Evolutionary conservation across 1,140 invertebrate genomes (phyloP).

Genomic region (Diplogasteroides magnus): DNA sequence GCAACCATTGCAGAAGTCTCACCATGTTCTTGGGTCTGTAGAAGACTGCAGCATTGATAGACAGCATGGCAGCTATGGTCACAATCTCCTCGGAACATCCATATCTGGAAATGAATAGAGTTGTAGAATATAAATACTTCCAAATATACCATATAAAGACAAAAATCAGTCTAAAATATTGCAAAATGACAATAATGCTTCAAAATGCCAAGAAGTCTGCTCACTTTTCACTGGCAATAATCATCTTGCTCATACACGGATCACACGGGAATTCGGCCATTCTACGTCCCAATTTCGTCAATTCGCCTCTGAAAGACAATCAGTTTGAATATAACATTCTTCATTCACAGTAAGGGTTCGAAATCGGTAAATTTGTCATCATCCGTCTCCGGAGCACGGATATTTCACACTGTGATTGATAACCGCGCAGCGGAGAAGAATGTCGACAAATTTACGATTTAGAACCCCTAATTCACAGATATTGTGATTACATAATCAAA

Average conservation of each 20-base stretch:
- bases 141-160: neutral
- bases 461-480: too few relatives aligned
- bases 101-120: slow-evolving; percentile 62
- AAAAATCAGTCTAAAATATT: too few relatives aligned
- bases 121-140: neutral
- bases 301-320: slow-evolving; percentile 68
- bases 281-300: slow-evolving; percentile 88
- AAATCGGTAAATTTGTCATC: too few relatives aligned
- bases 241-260: slow-evolving; percentile 98
- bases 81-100: slow-evolving; percentile 95
- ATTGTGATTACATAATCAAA: too few relatives aligned
- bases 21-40: slow-evolving; percentile 69
- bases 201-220: neutral
- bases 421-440: too few relatives aligned
- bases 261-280: slow-evolving; percentile 99
- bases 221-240: slow-evolving; percentile 94
- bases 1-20: too few relatives aligned
- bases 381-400: too few relatives aligned
- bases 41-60: slow-evolving; percentile 93
- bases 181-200: too few relatives aligned
- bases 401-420: too few relatives aligned
- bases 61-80: slow-evolving; percentile 94
- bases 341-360: too few relatives aligned
- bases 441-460: too few relatives aligned
- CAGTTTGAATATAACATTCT: neutral